Percentiles rank a stretch among this genome's conserved stretches.
Conservation (phyloP, 2,888 invertebrate species). For the Malacosoma neustria region DNA sequence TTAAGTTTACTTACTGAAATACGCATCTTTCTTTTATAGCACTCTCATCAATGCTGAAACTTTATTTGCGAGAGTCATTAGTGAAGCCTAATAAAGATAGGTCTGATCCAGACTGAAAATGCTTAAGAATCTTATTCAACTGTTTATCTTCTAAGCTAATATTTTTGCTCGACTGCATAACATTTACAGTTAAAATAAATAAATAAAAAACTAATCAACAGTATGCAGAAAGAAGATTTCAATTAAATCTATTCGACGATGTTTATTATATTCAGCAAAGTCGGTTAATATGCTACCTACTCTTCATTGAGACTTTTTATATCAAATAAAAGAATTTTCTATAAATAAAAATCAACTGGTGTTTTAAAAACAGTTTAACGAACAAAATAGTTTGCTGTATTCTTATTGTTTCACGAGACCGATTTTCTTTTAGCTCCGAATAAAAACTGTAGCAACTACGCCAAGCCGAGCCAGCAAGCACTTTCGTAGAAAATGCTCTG, state of each 20-base stretch:
- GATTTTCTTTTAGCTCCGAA: slow-evolving; percentile 15
- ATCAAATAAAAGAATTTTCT: too few species aligned
- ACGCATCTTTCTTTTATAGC: background rate
- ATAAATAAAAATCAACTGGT: background rate
- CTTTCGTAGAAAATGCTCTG: slow-evolving; percentile 15
- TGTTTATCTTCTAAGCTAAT: too few species aligned
- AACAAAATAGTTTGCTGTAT: slow-evolving; percentile 11
- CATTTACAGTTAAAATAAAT: too few species aligned
- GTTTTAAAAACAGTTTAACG: background rate
- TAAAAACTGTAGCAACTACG: slow-evolving; percentile 24
- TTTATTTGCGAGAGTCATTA: slow-evolving; percentile 14
- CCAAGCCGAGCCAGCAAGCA: slow-evolving; percentile 10
- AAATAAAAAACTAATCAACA: too few species aligned
- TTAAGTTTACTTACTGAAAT: background rate
- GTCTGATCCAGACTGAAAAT: too few species aligned
- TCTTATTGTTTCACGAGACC: slow-evolving; percentile 19
- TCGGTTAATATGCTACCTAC: too few species aligned
- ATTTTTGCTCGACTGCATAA: too few species aligned
- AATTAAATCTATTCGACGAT: too few species aligned
- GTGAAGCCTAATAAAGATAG: slow-evolving; percentile 6
- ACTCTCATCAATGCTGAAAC: background rate
- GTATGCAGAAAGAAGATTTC: too few species aligned
- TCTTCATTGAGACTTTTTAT: too few species aligned
- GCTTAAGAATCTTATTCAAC: too few species aligned
- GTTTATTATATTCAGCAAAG: too few species aligned